Evolutionary conservation across 2,113 vertebrate genomes (phyloP).

Genomic region (Nycticebus coucang): DNA sequence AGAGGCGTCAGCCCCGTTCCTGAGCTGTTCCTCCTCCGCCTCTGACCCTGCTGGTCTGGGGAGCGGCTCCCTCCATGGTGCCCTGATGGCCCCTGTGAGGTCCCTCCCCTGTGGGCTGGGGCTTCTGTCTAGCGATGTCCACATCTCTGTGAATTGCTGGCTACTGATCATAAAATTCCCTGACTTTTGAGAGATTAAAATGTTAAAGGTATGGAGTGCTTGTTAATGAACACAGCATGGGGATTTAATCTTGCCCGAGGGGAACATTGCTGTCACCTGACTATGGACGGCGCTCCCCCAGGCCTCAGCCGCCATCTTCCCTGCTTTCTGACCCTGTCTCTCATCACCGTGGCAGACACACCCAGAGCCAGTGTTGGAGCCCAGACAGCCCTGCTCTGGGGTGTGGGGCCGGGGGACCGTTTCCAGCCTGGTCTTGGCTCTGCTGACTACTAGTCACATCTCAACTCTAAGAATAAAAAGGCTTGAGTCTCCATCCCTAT

Average conservation of each 20-base stretch:
- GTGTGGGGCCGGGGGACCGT: no score
- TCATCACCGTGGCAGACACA: fast-evolving
- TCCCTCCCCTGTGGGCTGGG: background rate
- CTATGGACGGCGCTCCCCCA: background rate
- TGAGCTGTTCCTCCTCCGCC: background rate
- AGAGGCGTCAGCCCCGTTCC: background rate
- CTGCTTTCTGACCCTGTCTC: background rate
- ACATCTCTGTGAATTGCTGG: fast-evolving
- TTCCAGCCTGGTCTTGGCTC: no score
- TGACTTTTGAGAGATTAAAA: background rate
- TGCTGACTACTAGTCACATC: fast-evolving
- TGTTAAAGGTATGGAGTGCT: no score
- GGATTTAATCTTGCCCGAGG: background rate
- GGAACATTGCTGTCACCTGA: background rate
- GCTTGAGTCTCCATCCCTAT: fast-evolving
- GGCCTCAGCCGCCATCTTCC: background rate
- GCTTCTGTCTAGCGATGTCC: background rate
- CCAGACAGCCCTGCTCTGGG: background rate
- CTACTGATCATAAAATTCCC: background rate
- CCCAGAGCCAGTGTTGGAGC: no score
- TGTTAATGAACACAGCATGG: background rate
- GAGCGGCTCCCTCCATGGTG: background rate
- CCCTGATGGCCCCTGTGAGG: fast-evolving
- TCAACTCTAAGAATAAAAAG: fast-evolving
- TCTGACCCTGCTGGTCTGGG: background rate